These are phyloP conservation scores for Zoroaster sp. DNA, from an alignment of 53 echinoderm and acorn worm species.

Conservation along the genomic window DNA sequence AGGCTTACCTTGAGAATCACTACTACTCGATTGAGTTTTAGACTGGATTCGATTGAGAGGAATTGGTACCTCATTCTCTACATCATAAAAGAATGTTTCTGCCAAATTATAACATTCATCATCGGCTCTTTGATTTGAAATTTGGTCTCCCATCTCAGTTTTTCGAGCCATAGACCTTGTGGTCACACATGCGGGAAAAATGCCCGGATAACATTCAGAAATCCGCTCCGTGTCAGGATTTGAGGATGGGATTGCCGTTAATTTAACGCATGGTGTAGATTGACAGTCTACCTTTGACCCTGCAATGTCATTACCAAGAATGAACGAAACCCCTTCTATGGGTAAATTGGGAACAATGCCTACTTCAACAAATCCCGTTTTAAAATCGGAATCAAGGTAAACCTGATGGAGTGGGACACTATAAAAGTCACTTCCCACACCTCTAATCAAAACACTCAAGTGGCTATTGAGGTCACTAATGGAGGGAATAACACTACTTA, in stretches of 20 bases:
- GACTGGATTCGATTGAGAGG: not conserved
- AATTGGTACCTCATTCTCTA: not conserved
- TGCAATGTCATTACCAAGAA: conserved; percentile 66
- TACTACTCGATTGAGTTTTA: not conserved
- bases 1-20: not conserved
- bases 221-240: conserved; percentile 2
- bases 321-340: conserved; percentile 47
- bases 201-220: conserved; percentile 17
- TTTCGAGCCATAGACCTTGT: conserved; percentile 65
- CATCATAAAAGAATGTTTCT: conserved; percentile 1
- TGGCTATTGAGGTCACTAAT: not conserved
- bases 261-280: not conserved
- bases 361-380: conserved; percentile 44
- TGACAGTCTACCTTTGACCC: conserved; percentile 26
- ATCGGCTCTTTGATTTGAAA: not conserved
- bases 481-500: conserved; percentile 27
- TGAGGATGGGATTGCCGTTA: not conserved
- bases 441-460: conserved; percentile 51
- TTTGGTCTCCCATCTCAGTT: not conserved
- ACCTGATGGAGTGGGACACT: conserved; percentile 50
- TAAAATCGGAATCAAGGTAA: conserved; percentile 41
- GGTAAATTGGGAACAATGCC: conserved; percentile 61
- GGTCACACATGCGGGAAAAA: conserved; percentile 68
- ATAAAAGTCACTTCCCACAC: conserved; percentile 38
- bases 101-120: not conserved